phyloP scores from a whole-genome alignment of 1,140 invertebrate species.

The Portunus trituberculatus region DNA sequence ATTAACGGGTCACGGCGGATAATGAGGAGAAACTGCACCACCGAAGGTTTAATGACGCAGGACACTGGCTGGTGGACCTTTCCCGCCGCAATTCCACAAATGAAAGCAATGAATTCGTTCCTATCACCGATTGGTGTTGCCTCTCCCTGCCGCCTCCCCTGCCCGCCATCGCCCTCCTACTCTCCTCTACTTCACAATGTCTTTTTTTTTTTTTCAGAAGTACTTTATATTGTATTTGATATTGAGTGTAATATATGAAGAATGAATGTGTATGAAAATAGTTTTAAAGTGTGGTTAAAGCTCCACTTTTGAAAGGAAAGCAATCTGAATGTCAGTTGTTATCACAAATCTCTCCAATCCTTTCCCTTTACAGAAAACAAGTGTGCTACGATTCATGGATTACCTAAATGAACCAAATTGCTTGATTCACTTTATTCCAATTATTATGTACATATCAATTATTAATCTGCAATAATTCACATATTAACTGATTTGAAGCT shows the following conservation, averaged over 20 bases:
- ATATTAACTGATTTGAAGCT: background rate
- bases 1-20: constrained; percentile 18
- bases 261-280: constrained; percentile 37
- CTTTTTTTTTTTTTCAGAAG: background rate
- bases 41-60: background rate
- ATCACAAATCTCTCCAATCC: constrained; percentile 35
- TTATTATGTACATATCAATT: constrained; percentile 44
- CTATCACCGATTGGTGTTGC: background rate
- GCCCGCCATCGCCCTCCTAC: background rate
- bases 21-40: background rate
- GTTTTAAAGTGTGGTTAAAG: background rate
- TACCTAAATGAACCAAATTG: constrained; percentile 42
- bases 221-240: constrained; percentile 26
- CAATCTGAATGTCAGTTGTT: constrained; percentile 37
- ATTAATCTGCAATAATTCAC: constrained; percentile 42
- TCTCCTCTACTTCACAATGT: background rate
- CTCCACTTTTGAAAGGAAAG: constrained; percentile 1
- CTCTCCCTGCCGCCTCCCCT: background rate
- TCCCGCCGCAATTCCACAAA: background rate
- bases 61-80: background rate
- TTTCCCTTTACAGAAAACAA: constrained; percentile 39
- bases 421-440: constrained; percentile 37
- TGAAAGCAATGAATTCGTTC: constrained; percentile 14
- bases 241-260: background rate
- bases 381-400: constrained; percentile 34